Percentiles rank a stretch among this genome's conserved stretches.
These are phyloP conservation scores for Yoshiicerus persimilis DNA, from an alignment of 1,140 invertebrate genomes.

Conservation along the genomic window DNA sequence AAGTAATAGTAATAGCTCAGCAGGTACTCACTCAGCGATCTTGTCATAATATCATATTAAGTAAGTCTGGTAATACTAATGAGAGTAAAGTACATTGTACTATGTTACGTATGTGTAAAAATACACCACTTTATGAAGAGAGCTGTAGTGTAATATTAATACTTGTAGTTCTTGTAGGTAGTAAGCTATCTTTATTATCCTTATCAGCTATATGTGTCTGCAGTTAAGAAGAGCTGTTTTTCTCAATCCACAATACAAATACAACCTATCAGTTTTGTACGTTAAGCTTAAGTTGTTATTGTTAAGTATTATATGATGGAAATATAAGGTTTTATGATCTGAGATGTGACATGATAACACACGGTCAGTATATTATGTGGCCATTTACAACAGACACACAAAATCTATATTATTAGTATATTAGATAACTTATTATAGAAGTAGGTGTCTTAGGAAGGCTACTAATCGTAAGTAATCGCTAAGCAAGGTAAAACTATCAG, in stretches of 20 bases:
- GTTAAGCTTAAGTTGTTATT: no score
- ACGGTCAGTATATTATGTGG: background rate
- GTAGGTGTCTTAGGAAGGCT: background rate
- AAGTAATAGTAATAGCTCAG: background rate
- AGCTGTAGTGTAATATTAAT: background rate
- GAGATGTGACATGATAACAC: background rate
- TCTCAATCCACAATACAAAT: background rate
- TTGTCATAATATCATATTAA: background rate
- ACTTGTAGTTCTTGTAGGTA: background rate
- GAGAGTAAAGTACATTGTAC: background rate
- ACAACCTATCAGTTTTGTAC: background rate
- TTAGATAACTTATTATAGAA: background rate
- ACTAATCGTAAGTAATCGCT: background rate
- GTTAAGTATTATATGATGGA: background rate
- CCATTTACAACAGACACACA: background rate
- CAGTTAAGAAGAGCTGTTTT: background rate
- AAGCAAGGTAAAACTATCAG: background rate
- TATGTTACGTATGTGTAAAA: background rate
- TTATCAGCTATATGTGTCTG: background rate
- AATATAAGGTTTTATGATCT: background rate
- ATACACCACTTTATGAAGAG: background rate
- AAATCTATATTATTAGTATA: background rate
- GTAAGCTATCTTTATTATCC: background rate
- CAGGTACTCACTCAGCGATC: background rate
- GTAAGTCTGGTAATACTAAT: background rate